phyloP scores from a whole-genome alignment of 2,888 invertebrate species.

The Xestobium rufovillosum region DNA sequence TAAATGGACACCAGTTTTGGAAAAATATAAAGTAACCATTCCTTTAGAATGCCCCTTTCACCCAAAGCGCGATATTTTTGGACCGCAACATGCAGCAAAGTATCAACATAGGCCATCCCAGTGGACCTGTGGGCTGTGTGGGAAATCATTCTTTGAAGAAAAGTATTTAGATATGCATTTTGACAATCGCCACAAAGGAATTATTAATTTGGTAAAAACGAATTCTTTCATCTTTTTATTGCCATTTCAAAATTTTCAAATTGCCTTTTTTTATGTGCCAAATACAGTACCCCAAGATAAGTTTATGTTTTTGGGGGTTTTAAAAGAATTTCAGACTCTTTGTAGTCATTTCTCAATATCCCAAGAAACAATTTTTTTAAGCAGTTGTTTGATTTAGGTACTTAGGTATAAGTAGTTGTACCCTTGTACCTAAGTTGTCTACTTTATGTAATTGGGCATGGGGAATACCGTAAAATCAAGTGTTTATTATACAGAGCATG shows the following conservation, averaged over 20 bases:
- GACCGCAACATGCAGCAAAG: slow-evolving; percentile 79
- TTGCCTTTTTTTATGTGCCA: too few species aligned
- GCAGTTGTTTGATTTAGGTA: too few species aligned
- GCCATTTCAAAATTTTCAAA: slow-evolving; percentile 6
- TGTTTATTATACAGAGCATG: too few species aligned
- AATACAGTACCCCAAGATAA: too few species aligned
- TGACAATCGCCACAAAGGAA: slow-evolving; percentile 78
- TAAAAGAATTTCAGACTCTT: too few species aligned
- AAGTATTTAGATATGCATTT: slow-evolving; percentile 81
- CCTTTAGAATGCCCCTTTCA: slow-evolving; percentile 88
- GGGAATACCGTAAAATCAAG: too few species aligned
- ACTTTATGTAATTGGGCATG: too few species aligned
- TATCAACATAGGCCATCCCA: slow-evolving; percentile 78
- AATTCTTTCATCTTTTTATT: slow-evolving; percentile 13
- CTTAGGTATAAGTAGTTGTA: too few species aligned
- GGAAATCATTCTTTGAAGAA: slow-evolving; percentile 86
- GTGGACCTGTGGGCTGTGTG: slow-evolving; percentile 87
- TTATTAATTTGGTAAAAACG: slow-evolving; percentile 80
- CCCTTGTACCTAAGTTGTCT: too few species aligned
- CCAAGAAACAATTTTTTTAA: too few species aligned
- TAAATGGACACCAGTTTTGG: slow-evolving; percentile 86
- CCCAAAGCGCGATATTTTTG: slow-evolving; percentile 78
- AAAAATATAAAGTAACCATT: slow-evolving; percentile 78
- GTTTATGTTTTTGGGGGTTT: too few species aligned
- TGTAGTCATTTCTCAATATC: too few species aligned